A percentile compares a stretch with the other conserved stretches of the same genome.
phyloP scores from a whole-genome alignment of 2,113 vertebrate genomes.

The Sprattus sprattus region DNA sequence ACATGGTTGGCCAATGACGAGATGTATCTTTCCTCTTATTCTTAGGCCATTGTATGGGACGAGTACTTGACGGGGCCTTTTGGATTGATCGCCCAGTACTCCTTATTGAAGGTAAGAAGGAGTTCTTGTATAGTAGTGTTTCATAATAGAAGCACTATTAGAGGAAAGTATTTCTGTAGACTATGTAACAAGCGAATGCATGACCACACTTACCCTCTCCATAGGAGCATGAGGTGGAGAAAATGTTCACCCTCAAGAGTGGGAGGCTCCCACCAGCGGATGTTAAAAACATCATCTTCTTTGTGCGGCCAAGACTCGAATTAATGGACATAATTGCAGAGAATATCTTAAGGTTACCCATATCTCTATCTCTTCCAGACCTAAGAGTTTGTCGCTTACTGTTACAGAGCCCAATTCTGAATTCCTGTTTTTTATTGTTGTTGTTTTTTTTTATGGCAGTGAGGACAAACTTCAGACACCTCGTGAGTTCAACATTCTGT shows the following conservation, averaged over 20 bases:
- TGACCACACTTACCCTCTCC: background rate
- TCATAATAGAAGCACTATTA: background rate
- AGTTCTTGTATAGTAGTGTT: background rate
- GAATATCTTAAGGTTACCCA: constrained; percentile 82
- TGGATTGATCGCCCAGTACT: constrained; percentile 96
- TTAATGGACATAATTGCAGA: constrained; percentile 96
- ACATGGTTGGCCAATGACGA: too few species aligned
- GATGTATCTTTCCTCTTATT: constrained; percentile 28
- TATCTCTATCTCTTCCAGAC: background rate
- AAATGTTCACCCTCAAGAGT: constrained; percentile 96
- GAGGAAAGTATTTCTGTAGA: background rate
- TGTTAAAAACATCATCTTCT: constrained; percentile 97
- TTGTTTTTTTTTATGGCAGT: constrained; percentile 58
- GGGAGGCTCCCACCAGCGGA: constrained; percentile 86
- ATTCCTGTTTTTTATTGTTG: background rate
- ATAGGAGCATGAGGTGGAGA: constrained; percentile 99
- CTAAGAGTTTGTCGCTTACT: background rate
- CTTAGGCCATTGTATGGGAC: constrained; percentile 98
- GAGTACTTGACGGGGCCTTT: constrained; percentile 95
- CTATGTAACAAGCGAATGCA: background rate
- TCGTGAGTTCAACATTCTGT: constrained; percentile 93
- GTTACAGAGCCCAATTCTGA: background rate
- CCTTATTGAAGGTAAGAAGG: constrained; percentile 84
- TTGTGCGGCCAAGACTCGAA: constrained; percentile 90
- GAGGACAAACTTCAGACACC: constrained; percentile 83